Evolutionary conservation across 2,113 vertebrate species (phyloP).

Genomic region (Cyanistes caeruleus): DNA sequence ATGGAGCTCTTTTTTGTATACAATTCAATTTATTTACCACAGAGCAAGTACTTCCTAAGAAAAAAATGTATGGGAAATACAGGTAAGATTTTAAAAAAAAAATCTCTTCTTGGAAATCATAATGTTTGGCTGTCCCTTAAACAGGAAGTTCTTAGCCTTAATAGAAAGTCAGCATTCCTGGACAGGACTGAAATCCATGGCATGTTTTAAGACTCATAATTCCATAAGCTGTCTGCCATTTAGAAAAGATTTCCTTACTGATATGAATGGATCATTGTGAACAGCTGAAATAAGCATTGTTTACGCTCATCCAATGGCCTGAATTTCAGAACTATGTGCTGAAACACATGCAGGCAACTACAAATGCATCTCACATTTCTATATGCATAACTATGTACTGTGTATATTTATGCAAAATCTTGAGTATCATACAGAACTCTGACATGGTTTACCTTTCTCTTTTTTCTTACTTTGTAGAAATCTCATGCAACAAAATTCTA

Average conservation of each 20-base stretch:
- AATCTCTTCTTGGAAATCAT: neutral
- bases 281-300: constrained; percentile 10
- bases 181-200: neutral
- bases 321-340: neutral
- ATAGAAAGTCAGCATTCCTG: constrained; percentile 4
- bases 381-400: neutral
- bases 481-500: neutral
- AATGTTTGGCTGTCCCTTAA: neutral
- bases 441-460: neutral
- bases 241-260: constrained; percentile 17
- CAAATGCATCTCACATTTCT: neutral
- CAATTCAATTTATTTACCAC: neutral
- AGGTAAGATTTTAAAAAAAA: neutral
- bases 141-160: constrained; percentile 17
- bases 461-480: neutral
- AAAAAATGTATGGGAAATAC: neutral
- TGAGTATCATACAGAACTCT: neutral
- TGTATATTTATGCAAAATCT: neutral
- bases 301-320: neutral
- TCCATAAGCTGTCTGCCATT: neutral
- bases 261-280: constrained; percentile 35
- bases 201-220: neutral
- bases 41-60: neutral
- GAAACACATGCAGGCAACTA: neutral
- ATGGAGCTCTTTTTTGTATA: neutral